Evolutionary conservation across 37 sponge, comb jelly and placozoan genomes (phyloP).

Genomic region (Lycopodina hypogea): DNA sequence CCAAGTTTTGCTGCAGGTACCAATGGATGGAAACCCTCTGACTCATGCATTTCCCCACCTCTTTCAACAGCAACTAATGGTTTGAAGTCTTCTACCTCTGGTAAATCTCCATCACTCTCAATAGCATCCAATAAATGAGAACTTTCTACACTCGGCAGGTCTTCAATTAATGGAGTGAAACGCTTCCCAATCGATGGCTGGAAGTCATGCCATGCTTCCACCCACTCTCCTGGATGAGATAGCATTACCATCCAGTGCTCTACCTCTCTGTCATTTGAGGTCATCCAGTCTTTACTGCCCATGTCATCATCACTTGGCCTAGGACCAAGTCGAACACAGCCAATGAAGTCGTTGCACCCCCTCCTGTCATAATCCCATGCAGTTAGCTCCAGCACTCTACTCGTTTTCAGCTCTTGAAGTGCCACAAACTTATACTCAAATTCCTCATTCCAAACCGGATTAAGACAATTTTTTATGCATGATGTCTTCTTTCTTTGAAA

Average conservation of each 20-base stretch:
- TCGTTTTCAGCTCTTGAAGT: conserved; percentile 38
- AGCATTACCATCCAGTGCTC: conserved; percentile 52
- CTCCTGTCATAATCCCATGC: conserved; percentile 53
- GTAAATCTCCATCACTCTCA: too few relatives aligned
- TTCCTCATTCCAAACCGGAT: conserved; percentile 66
- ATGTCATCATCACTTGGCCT: background rate
- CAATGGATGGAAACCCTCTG: too few relatives aligned
- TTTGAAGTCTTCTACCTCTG: background rate
- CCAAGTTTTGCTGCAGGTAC: too few relatives aligned
- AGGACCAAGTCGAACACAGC: conserved; percentile 63
- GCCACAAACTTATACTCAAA: conserved; percentile 36
- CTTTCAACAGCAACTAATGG: background rate
- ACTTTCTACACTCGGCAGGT: conserved; percentile 27
- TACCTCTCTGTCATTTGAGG: conserved; percentile 48
- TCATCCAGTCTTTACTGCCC: conserved; percentile 50
- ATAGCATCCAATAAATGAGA: conserved; percentile 10
- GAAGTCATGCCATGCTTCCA: conserved; percentile 52
- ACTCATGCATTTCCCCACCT: too few relatives aligned
- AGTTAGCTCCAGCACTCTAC: conserved; percentile 60
- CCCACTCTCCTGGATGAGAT: conserved; percentile 54
- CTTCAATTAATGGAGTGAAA: too few relatives aligned
- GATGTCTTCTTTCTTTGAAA: conserved; percentile 49
- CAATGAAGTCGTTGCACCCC: conserved; percentile 52
- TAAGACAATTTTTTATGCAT: conserved; percentile 47
- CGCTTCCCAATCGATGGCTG: conserved; percentile 28